A percentile compares a stretch with the other conserved stretches of the same genome.
Evolutionary conservation across 2,888 invertebrate genomes (phyloP).

Genomic region (Trichacis sp.): DNA sequence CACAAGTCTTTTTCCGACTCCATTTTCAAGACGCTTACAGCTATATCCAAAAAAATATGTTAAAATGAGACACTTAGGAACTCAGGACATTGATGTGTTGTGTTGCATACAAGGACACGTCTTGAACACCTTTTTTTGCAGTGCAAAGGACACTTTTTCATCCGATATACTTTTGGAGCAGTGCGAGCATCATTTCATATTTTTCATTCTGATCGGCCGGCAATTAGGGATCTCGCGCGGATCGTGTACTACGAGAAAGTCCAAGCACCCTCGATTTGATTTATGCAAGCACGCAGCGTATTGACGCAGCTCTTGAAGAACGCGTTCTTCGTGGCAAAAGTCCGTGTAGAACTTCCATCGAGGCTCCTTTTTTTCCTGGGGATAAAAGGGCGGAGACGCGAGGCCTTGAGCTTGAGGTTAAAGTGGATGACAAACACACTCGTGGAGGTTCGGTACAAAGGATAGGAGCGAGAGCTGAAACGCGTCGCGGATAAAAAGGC

Average conservation of each 20-base stretch:
- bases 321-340: constrained; percentile 44
- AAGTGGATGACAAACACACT: constrained; percentile 53
- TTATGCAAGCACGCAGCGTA: constrained; percentile 51
- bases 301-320: constrained; percentile 52
- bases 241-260: constrained; percentile 14
- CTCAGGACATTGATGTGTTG: no score
- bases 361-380: constrained; percentile 14
- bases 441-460: constrained; percentile 16
- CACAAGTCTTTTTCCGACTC: constrained; percentile 61
- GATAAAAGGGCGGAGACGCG: constrained; percentile 29
- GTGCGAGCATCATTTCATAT: constrained; percentile 63
- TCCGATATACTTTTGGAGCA: no score
- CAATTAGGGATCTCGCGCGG: constrained; percentile 28
- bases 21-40: no score
- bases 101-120: no score
- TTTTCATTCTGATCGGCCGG: constrained; percentile 39
- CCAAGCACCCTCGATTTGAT: constrained; percentile 43
- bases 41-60: no score
- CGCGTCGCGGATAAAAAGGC: constrained; percentile 21
- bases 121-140: no score
- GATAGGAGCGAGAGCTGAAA: not conserved
- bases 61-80: no score
- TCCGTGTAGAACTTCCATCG: constrained; percentile 40
- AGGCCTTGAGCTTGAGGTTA: constrained; percentile 37
- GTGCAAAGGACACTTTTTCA: no score